Evolutionary conservation across 2,888 invertebrate species (phyloP).

Genomic region (Chrysolina americana): DNA sequence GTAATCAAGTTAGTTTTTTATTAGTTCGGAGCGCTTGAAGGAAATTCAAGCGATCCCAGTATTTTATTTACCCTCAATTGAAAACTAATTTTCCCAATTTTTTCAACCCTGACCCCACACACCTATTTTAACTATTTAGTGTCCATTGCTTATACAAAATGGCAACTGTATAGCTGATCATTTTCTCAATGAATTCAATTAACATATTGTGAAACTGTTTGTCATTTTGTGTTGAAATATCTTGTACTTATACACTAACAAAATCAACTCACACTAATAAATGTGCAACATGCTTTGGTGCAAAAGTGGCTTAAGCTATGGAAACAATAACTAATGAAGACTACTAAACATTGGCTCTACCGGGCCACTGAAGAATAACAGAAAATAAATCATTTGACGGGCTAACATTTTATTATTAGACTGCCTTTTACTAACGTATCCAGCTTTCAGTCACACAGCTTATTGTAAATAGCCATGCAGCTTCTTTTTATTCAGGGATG

Average conservation of each 20-base stretch:
- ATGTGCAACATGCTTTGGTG: constrained; percentile 64
- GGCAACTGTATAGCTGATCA: constrained; percentile 33
- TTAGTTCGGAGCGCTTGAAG: constrained; percentile 47
- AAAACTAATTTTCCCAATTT: constrained; percentile 25
- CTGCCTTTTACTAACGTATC: constrained; percentile 25
- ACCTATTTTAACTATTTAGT: constrained; percentile 19
- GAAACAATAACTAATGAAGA: constrained; percentile 34
- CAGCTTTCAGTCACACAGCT: constrained; percentile 43
- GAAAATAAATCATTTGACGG: constrained; percentile 58
- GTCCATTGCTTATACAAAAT: constrained; percentile 42
- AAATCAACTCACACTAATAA: constrained; percentile 52
- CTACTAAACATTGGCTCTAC: constrained; percentile 29
- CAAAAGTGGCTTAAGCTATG: constrained; percentile 58
- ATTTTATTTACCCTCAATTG: constrained; percentile 36
- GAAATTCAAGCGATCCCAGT: constrained; percentile 42
- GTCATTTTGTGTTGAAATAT: constrained; percentile 47
- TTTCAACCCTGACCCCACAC: constrained; percentile 34
- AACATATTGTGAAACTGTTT: constrained; percentile 31
- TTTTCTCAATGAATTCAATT: background rate
- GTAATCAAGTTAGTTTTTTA: constrained; percentile 58
- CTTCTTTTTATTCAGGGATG: background rate
- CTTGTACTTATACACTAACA: constrained; percentile 45
- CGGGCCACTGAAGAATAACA: constrained; percentile 41
- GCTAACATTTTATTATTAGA: constrained; percentile 41
- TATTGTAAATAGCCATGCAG: constrained; percentile 45